These are phyloP conservation scores for Noctua pronuba DNA, from an alignment of 2,888 invertebrate species.

Conservation along the genomic window DNA sequence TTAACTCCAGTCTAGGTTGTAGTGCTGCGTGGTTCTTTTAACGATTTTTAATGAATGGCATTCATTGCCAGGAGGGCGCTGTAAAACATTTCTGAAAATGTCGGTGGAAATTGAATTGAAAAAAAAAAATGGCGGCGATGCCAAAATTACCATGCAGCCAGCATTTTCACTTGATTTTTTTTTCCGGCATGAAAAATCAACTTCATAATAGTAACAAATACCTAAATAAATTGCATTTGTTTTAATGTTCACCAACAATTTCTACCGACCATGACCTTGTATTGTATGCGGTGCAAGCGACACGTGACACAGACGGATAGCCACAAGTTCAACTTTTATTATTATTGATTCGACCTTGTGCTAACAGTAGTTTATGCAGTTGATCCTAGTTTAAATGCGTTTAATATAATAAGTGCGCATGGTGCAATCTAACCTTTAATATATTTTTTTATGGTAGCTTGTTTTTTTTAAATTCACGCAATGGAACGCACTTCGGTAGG, in stretches of 20 bases:
- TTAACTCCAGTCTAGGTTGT: neutral
- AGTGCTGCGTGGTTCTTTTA: neutral
- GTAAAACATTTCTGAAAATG: neutral
- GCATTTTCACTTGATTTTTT: neutral
- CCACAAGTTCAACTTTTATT: constrained; percentile 78
- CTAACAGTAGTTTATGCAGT: constrained; percentile 56
- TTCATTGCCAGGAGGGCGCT: neutral
- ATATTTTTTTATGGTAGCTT: constrained; percentile 14
- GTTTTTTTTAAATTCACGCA: constrained; percentile 23
- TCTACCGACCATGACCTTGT: constrained; percentile 65
- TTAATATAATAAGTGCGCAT: constrained; percentile 17
- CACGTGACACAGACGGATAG: constrained; percentile 66
- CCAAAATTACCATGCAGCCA: neutral
- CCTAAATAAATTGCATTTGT: constrained; percentile 6
- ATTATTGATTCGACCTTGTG: constrained; percentile 79
- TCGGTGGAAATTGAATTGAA: neutral
- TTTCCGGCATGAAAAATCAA: neutral
- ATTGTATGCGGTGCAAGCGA: constrained; percentile 19
- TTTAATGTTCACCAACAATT: constrained; percentile 52
- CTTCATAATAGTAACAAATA: neutral
- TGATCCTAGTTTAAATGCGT: constrained; percentile 46
- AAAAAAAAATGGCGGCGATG: neutral
- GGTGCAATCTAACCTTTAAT: constrained; percentile 40
- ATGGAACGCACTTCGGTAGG: neutral
- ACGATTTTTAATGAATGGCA: neutral